A percentile compares a stretch with the other conserved stretches of the same genome.
phyloP scores from a whole-genome alignment of 2,888 invertebrate genomes.

The Eledona agricola region DNA sequence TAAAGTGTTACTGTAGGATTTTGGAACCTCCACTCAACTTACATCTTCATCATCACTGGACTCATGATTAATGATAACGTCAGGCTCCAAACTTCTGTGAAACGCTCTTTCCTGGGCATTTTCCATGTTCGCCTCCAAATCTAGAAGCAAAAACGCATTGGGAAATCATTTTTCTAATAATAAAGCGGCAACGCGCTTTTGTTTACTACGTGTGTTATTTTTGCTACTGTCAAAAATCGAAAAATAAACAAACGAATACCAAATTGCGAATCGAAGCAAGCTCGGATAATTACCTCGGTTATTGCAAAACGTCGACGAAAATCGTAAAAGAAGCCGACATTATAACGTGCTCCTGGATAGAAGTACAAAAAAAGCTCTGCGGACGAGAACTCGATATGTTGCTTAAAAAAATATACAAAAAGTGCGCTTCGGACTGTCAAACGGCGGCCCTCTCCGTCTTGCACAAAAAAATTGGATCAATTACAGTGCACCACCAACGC shows the following conservation, averaged over 20 bases:
- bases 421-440: conserved; percentile 57
- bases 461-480: conserved; percentile 44
- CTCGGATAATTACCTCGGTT: conserved; percentile 19
- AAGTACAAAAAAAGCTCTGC: conserved; percentile 51
- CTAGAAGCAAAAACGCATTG: conserved; percentile 22
- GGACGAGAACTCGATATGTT: conserved; percentile 50
- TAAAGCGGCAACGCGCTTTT: conserved; percentile 20
- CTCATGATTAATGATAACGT: conserved; percentile 34
- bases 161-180: conserved; percentile 27
- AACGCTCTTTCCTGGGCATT: conserved; percentile 31
- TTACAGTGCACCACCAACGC: conserved; percentile 43
- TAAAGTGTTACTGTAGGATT: neutral
- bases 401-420: conserved; percentile 59
- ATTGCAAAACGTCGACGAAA: conserved; percentile 12
- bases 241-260: conserved; percentile 54
- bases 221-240: conserved; percentile 53
- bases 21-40: no score
- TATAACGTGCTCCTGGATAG: conserved; percentile 48
- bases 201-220: conserved; percentile 39
- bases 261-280: conserved; percentile 17
- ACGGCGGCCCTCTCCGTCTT: conserved; percentile 44
- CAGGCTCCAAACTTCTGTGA: conserved; percentile 36
- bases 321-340: conserved; percentile 29
- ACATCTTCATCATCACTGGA: conserved; percentile 30
- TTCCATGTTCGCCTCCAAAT: conserved; percentile 17